These are phyloP conservation scores for Fulica atra DNA, from an alignment of 2,113 vertebrate species.

Conservation along the genomic window DNA sequence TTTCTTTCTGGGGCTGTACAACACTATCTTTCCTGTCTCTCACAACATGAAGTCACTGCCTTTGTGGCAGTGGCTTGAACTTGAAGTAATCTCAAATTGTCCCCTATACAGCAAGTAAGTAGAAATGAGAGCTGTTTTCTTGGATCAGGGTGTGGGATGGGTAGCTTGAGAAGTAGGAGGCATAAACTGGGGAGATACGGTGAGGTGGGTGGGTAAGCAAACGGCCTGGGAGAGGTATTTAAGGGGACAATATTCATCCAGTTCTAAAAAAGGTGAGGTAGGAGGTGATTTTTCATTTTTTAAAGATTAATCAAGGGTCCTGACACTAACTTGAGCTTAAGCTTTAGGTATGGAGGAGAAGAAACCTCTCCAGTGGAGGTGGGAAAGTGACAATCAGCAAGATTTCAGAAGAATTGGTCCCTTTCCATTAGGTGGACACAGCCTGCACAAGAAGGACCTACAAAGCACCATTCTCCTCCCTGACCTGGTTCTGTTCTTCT, in stretches of 20 bases:
- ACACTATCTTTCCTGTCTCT: not conserved
- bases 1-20: not conserved
- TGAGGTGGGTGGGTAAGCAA: not conserved
- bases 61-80: not conserved
- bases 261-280: not conserved
- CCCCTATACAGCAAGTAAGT: not conserved
- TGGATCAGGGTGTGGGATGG: not conserved
- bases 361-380: not conserved
- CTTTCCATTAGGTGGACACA: not conserved
- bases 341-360: not conserved
- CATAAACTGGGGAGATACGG: not conserved
- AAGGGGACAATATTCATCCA: not conserved
- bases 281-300: not conserved
- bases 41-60: accelerated
- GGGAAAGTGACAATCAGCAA: not conserved
- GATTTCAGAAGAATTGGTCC: not conserved
- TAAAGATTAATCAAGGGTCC: not conserved
- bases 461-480: not conserved
- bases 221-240: not conserved
- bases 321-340: not conserved
- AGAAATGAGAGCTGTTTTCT: not conserved
- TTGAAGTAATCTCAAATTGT: not conserved
- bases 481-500: not conserved
- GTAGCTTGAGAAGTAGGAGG: not conserved
- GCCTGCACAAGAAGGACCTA: not conserved